These are phyloP conservation scores for Cladopsammia gracilis DNA, from an alignment of 64 coral and sea anemone species.

Conservation along the genomic window DNA sequence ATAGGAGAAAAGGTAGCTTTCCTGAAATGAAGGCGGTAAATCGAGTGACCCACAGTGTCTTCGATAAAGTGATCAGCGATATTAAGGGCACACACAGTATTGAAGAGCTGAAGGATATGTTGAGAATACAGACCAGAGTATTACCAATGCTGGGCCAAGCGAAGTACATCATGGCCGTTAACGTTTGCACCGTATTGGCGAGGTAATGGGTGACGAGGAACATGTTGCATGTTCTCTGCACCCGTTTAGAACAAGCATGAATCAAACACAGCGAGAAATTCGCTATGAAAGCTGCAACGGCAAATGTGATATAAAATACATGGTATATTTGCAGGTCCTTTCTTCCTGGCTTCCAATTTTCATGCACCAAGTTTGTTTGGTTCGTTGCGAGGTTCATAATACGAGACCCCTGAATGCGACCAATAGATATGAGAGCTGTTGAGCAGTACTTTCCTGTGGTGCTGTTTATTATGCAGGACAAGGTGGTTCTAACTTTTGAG, in stretches of 20 bases:
- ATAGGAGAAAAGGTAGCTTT: neutral
- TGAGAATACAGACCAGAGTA: neutral
- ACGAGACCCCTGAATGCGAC: no score
- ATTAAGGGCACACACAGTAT: neutral
- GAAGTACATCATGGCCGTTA: neutral
- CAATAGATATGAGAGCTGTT: no score
- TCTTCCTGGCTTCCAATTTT: neutral
- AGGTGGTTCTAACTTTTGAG: no score
- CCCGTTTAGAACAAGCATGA: constrained; percentile 5
- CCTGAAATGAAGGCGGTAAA: neutral
- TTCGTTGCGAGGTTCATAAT: neutral
- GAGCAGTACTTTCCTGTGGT: no score
- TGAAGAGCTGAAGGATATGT: neutral
- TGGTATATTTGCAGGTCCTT: neutral
- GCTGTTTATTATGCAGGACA: no score
- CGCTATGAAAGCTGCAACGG: neutral
- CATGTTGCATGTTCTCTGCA: neutral
- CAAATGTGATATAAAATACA: neutral
- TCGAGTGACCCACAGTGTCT: neutral
- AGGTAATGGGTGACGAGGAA: neutral
- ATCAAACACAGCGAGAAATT: neutral
- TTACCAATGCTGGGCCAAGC: no score
- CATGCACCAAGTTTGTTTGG: neutral
- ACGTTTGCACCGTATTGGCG: constrained; percentile 14
- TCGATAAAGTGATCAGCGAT: neutral